Evolutionary conservation across 2,888 invertebrate species (phyloP).

Genomic region (Brachypterus glaber): DNA sequence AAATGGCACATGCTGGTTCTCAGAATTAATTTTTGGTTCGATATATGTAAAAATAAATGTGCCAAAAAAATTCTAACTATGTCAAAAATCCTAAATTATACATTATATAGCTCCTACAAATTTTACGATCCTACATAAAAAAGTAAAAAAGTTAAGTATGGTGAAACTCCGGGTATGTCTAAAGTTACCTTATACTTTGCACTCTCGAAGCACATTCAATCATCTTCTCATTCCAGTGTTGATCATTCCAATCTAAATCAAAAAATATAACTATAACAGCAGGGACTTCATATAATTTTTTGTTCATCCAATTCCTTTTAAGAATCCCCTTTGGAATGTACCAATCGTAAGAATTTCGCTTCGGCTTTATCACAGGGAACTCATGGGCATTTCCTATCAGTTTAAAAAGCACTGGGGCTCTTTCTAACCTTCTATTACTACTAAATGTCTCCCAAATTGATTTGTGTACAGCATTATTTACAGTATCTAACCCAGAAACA

Average conservation of each 20-base stretch:
- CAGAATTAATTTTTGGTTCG: too few relatives aligned
- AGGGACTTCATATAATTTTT: conserved; percentile 82
- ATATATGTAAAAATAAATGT: too few relatives aligned
- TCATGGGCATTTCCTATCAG: conserved; percentile 72
- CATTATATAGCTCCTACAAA: too few relatives aligned
- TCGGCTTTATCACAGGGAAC: conserved; percentile 79
- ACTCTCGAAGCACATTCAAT: conserved; percentile 87
- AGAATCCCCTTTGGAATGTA: conserved; percentile 90
- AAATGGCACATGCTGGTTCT: too few relatives aligned
- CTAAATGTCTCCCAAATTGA: conserved; percentile 90
- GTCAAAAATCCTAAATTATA: too few relatives aligned
- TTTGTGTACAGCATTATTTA: conserved; percentile 78
- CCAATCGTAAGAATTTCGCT: conserved; percentile 88
- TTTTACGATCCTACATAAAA: too few relatives aligned
- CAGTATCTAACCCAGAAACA: conserved; percentile 77
- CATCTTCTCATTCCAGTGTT: conserved; percentile 88
- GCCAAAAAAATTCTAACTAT: too few relatives aligned
- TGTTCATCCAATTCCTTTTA: conserved; percentile 91
- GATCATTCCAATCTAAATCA: conserved; percentile 96
- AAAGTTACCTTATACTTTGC: conserved; percentile 61
- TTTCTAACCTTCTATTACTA: conserved; percentile 69
- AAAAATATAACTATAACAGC: conserved; percentile 91
- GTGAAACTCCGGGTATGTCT: too few relatives aligned
- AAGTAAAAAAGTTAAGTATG: too few relatives aligned
- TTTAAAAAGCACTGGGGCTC: conserved; percentile 76